phyloP scores from a whole-genome alignment of 1,140 invertebrate species.

The Drosophila jambulina region DNA sequence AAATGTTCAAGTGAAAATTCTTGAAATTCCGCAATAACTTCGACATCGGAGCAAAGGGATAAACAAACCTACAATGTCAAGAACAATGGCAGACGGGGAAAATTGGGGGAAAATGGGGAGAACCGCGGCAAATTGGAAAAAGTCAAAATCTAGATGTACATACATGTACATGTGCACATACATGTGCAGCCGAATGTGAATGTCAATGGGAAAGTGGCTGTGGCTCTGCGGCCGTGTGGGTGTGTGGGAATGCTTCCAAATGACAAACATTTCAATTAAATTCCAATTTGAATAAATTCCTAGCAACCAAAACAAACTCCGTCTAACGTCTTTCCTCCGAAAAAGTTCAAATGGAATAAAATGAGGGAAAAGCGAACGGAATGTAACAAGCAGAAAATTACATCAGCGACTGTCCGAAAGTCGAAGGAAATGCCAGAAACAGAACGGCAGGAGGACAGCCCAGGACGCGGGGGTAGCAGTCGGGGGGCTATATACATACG shows the following conservation, averaged over 20 bases:
- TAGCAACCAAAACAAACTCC: slow-evolving; percentile 52
- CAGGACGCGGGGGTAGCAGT: neutral
- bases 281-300: slow-evolving; percentile 69
- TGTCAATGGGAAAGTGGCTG: neutral
- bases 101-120: slow-evolving; percentile 2
- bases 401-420: slow-evolving; percentile 47
- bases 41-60: slow-evolving; percentile 7
- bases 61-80: slow-evolving; percentile 37
- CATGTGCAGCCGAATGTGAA: slow-evolving; percentile 9
- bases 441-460: neutral
- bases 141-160: slow-evolving; percentile 21
- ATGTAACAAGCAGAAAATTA: slow-evolving; percentile 70
- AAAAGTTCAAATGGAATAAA: slow-evolving; percentile 37
- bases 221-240: slow-evolving; percentile 7
- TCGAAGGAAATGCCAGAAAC: slow-evolving; percentile 43
- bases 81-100: slow-evolving; percentile 23
- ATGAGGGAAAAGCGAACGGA: slow-evolving; percentile 39
- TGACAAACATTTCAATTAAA: slow-evolving; percentile 76
- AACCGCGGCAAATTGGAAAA: slow-evolving; percentile 46
- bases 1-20: slow-evolving; percentile 23
- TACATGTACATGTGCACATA: neutral
- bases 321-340: slow-evolving; percentile 11
- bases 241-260: slow-evolving; percentile 58
- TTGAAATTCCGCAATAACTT: slow-evolving; percentile 40
- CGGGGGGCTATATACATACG: neutral